phyloP scores from a whole-genome alignment of 1,140 invertebrate species.

The Papilio polytes region DNA sequence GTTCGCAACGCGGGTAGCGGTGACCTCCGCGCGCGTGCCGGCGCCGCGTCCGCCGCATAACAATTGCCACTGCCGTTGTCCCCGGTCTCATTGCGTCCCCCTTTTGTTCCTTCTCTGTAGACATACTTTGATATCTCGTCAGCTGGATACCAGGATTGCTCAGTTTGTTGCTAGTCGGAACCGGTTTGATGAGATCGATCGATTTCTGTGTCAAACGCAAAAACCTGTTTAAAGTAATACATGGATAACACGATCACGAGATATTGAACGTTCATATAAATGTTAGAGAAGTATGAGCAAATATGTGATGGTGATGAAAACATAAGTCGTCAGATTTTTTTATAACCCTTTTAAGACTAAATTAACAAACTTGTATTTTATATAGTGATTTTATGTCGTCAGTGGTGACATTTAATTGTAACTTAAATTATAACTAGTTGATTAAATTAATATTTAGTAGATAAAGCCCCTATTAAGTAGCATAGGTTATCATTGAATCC shows the following conservation, averaged over 20 bases:
- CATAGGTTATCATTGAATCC: constrained; percentile 23
- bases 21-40: constrained; percentile 15
- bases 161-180: background rate
- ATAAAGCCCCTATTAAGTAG: background rate
- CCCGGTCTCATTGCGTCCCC: background rate
- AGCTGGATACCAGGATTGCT: background rate
- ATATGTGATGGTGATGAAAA: background rate
- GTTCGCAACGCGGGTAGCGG: background rate
- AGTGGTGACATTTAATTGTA: constrained; percentile 5
- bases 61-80: constrained; percentile 20
- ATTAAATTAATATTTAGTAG: background rate
- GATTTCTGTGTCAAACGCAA: background rate
- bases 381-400: background rate
- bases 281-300: background rate
- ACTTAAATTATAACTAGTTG: constrained; percentile 2
- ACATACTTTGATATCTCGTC: background rate
- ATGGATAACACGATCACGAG: background rate
- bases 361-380: background rate
- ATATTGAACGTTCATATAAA: background rate
- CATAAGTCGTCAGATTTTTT: background rate
- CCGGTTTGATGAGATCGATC: background rate
- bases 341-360: background rate
- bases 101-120: background rate
- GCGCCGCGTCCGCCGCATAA: constrained; percentile 29
- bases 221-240: background rate